Evolutionary conservation across 2,888 invertebrate species (phyloP).

Genomic region (Phasia obesa): DNA sequence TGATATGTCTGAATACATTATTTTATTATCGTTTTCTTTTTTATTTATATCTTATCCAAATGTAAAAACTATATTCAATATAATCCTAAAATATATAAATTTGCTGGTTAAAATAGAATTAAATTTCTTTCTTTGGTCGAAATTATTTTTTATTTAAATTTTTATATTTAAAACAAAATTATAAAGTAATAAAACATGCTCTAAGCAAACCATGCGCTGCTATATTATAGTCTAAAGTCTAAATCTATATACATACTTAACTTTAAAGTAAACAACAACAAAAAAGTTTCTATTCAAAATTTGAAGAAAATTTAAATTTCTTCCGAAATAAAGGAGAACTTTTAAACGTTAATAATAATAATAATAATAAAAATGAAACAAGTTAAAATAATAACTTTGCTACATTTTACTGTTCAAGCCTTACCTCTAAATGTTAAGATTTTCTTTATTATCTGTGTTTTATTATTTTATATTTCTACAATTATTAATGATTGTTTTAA

Average conservation of each 20-base stretch:
- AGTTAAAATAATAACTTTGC: conserved; percentile 51
- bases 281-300: conserved; percentile 59
- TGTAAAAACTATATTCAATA: too few species aligned
- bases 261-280: conserved; percentile 26
- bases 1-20: too few species aligned
- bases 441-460: conserved; percentile 59
- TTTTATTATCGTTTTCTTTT: too few species aligned
- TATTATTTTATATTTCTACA: conserved; percentile 15
- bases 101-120: too few species aligned
- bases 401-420: conserved; percentile 73
- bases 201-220: conserved; percentile 26
- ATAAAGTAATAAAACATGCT: conserved; percentile 15
- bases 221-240: background rate
- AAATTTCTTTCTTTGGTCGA: too few species aligned
- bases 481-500: conserved; percentile 23
- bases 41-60: too few species aligned
- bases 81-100: too few species aligned
- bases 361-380: background rate
- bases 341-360: conserved; percentile 1
- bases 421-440: conserved; percentile 73
- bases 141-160: too few species aligned
- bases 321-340: conserved; percentile 29
- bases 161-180: too few species aligned
- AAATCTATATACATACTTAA: conserved; percentile 36
- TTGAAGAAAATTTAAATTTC: background rate